phyloP scores from a whole-genome alignment of 2,113 vertebrate species.

The Oxyruncus cristatus region DNA sequence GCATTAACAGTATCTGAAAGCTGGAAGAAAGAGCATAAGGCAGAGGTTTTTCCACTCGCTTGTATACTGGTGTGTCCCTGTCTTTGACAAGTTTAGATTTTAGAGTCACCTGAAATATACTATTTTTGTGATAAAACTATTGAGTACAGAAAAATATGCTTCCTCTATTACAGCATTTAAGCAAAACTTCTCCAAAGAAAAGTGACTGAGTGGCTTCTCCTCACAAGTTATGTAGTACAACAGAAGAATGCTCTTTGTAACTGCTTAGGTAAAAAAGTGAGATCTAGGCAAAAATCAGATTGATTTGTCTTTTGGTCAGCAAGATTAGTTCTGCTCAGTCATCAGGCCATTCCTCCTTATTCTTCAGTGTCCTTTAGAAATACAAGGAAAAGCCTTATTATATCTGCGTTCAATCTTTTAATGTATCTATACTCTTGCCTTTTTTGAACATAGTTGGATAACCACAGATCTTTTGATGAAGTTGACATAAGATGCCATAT shows the following conservation, averaged over 20 bases:
- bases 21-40: neutral
- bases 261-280: neutral
- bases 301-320: neutral
- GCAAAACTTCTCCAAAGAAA: neutral
- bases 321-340: neutral
- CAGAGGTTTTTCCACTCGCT: neutral
- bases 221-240: neutral
- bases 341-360: neutral
- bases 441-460: conserved; percentile 11
- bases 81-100: neutral
- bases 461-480: conserved; percentile 40
- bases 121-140: neutral
- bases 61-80: neutral
- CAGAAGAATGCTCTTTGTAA: neutral
- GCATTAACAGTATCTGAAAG: neutral
- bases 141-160: neutral
- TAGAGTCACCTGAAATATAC: neutral
- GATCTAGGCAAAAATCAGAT: neutral
- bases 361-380: neutral
- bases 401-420: neutral
- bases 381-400: neutral
- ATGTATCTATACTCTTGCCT: neutral
- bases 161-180: neutral
- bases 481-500: neutral
- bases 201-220: neutral